These are phyloP conservation scores for Tanypteryx hageni DNA, from an alignment of 2,888 invertebrate species.

Conservation along the genomic window DNA sequence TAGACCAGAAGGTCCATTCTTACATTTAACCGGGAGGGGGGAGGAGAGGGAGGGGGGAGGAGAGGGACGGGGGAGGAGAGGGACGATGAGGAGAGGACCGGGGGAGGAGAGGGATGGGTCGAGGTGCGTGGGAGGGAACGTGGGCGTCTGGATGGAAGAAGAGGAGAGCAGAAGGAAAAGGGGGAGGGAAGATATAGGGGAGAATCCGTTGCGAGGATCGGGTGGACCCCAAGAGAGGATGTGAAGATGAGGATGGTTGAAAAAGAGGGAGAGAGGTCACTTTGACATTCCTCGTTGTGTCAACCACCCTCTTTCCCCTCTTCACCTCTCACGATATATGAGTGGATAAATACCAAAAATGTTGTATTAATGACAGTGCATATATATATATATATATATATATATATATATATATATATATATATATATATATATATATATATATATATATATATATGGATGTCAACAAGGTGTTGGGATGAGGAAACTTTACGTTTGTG, in stretches of 20 bases:
- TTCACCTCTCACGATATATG: no score
- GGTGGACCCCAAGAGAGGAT: neutral
- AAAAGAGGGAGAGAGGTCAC: neutral
- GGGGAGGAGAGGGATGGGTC: neutral
- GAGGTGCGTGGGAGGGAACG: neutral
- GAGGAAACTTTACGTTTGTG: no score
- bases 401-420: no score
- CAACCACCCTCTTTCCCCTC: no score
- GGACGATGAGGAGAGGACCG: neutral
- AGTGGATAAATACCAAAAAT: no score
- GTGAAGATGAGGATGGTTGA: neutral
- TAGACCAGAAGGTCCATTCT: no score
- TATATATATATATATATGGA: no score
- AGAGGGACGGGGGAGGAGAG: neutral
- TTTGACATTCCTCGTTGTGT: neutral
- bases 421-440: no score
- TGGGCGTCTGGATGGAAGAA: neutral
- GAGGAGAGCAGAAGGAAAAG: no score
- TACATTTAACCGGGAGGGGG: constrained; percentile 69
- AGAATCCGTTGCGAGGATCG: neutral
- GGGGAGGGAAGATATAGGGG: neutral
- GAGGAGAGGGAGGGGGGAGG: neutral
- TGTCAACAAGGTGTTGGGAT: no score
- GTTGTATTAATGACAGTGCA: no score
- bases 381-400: no score